These are phyloP conservation scores for Acanthisitta chloris DNA, from an alignment of 2,113 vertebrate species.

Conservation along the genomic window DNA sequence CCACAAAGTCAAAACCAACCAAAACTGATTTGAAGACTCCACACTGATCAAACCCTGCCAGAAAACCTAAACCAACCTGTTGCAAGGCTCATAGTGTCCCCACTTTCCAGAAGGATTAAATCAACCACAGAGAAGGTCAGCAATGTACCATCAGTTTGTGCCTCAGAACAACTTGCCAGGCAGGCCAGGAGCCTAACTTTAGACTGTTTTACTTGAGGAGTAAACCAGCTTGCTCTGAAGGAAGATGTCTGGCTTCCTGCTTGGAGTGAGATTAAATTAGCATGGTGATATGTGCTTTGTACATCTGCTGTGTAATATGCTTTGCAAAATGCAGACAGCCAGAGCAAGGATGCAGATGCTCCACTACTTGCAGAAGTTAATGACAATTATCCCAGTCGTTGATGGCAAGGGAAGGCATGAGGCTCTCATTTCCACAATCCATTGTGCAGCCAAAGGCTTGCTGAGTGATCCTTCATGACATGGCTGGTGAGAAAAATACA, in stretches of 20 bases:
- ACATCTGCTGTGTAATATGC: slow-evolving; percentile 37
- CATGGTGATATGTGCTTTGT: not conserved
- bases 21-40: not conserved
- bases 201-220: not conserved
- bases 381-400: slow-evolving; percentile 66
- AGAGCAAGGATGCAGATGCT: slow-evolving; percentile 55
- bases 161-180: not conserved
- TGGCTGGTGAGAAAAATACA: slow-evolving; percentile 87
- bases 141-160: not conserved
- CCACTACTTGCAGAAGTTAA: slow-evolving; percentile 58
- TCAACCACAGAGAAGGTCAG: not conserved
- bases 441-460: slow-evolving; percentile 55
- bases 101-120: not conserved
- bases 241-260: not conserved
- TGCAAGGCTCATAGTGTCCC: not conserved
- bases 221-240: not conserved
- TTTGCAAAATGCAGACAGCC: slow-evolving; percentile 40
- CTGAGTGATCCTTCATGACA: slow-evolving; percentile 67
- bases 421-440: slow-evolving; percentile 62
- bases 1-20: not conserved
- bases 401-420: slow-evolving; percentile 46
- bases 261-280: not conserved
- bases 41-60: no score
- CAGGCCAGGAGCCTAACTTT: not conserved
- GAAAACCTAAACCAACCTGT: not conserved